phyloP scores from a whole-genome alignment of 2,113 vertebrate genomes.

The pig (Sus scrofa) region T2T-Sscrofa CM000817.6:146235001-146235500 shows the following conservation, averaged over 20 bases:
- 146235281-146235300: not conserved
- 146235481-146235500: not conserved
- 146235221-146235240: not conserved
- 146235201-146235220: not conserved
- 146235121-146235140: not conserved
- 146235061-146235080: not conserved
- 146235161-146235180: not conserved
- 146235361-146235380: not conserved
- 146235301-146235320: too few relatives aligned
- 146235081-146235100: not conserved
- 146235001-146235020: not conserved
- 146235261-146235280: not conserved
- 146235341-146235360: not conserved
- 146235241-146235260: not conserved
- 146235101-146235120: not conserved
- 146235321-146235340: not conserved
- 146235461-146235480: not conserved
- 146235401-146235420: not conserved
- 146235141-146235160: not conserved
- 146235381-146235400: not conserved
- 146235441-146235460: not conserved
- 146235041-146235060: not conserved
- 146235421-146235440: not conserved
- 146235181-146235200: not conserved
- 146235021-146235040: not conserved